phyloP scores from a whole-genome alignment of 2,888 invertebrate genomes.

The Ormia ochracea region DNA sequence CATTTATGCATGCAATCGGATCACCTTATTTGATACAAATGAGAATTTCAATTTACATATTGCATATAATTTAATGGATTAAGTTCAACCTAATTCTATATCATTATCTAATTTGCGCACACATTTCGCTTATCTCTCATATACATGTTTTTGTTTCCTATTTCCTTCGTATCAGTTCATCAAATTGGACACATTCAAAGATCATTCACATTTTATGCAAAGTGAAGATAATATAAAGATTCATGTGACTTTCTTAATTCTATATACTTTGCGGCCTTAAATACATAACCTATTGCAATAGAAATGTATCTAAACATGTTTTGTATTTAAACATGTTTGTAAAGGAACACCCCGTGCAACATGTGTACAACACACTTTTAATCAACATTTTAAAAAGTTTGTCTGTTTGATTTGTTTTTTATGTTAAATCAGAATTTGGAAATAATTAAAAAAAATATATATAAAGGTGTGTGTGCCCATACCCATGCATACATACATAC shows the following conservation, averaged over 20 bases:
- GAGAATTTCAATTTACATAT: slow-evolving; percentile 9
- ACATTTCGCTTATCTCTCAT: slow-evolving; percentile 15
- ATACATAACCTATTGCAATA: too few species aligned
- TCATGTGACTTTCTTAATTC: neutral
- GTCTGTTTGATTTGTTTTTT: too few species aligned
- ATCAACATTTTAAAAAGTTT: too few species aligned
- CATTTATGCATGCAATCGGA: slow-evolving; percentile 91
- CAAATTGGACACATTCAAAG: neutral
- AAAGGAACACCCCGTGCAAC: too few species aligned
- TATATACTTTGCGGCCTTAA: too few species aligned
- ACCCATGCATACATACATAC: neutral
- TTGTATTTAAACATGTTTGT: too few species aligned
- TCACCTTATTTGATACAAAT: slow-evolving; percentile 81
- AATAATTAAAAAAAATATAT: too few species aligned
- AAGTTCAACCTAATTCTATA: slow-evolving; percentile 28
- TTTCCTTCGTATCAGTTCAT: slow-evolving; percentile 26
- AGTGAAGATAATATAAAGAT: neutral
- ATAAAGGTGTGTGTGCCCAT: neutral
- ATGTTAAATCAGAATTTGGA: too few species aligned
- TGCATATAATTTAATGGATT: slow-evolving; percentile 35
- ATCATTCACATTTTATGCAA: neutral
- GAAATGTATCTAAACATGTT: too few species aligned
- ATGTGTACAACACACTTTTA: too few species aligned
- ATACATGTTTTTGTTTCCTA: slow-evolving; percentile 28
- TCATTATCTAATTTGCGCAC: slow-evolving; percentile 33